Percentiles rank a stretch among this genome's conserved stretches.
Evolutionary conservation across 2,113 vertebrate species (phyloP).

Genomic region (Gallinago paraguaiae): DNA sequence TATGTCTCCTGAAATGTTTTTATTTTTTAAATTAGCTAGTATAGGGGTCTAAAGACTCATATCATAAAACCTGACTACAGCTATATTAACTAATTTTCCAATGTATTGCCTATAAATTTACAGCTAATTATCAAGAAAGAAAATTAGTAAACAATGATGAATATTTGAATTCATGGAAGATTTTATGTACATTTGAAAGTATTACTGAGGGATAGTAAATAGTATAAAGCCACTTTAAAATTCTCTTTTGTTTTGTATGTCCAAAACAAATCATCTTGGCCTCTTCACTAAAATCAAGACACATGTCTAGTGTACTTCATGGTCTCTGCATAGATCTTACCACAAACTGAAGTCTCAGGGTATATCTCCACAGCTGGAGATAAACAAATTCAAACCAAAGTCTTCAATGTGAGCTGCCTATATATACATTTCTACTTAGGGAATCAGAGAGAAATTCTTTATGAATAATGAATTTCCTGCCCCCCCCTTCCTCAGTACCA

Average conservation of each 20-base stretch:
- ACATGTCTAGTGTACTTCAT: neutral
- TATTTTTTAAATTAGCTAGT: neutral
- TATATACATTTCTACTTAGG: neutral
- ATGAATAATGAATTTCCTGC: neutral
- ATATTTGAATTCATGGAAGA: neutral
- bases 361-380: neutral
- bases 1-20: neutral
- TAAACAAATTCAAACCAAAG: neutral
- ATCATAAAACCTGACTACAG: neutral
- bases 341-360: neutral
- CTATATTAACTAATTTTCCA: neutral
- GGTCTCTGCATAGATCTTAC: neutral
- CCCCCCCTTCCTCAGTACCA: neutral
- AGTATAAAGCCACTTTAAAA: neutral
- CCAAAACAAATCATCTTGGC: neutral
- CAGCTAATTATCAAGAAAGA: neutral
- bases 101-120: neutral
- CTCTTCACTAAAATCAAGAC: neutral
- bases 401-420: neutral
- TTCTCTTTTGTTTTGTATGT: neutral
- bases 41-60: neutral
- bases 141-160: neutral
- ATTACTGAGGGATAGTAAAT: neutral
- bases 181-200: neutral
- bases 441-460: neutral